A percentile compares a stretch with the other conserved stretches of the same genome.
phyloP scores from a whole-genome alignment of 2,797 vertebrate genomes.

The Pseudochaenichthys georgianus region DNA sequence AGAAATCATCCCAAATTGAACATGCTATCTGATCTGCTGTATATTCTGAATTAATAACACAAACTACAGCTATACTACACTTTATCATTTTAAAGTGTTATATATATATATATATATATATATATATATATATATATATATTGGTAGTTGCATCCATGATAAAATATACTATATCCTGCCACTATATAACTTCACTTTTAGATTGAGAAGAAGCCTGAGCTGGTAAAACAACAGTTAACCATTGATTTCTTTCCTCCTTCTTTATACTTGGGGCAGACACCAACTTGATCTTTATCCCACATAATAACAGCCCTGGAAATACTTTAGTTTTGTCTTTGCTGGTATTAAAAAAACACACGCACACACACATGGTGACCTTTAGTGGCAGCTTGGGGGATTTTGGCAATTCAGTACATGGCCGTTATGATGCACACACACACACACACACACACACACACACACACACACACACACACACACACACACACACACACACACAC shows the following conservation, averaged over 20 bases:
- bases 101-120: too few species aligned
- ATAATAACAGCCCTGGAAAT: slow-evolving; percentile 70
- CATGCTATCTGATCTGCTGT: background rate
- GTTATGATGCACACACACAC: slow-evolving; percentile 47
- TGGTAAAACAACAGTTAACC: slow-evolving; percentile 42
- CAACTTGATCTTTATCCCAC: slow-evolving; percentile 71
- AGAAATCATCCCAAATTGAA: background rate
- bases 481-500: too few species aligned
- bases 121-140: too few species aligned
- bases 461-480: too few species aligned
- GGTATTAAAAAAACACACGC: slow-evolving; percentile 53
- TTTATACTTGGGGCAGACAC: slow-evolving; percentile 68
- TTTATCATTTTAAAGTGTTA: background rate
- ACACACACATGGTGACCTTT: slow-evolving; percentile 74
- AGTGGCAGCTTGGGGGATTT: slow-evolving; percentile 82
- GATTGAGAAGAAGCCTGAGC: slow-evolving; percentile 13
- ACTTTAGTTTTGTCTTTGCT: slow-evolving; percentile 48
- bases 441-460: too few species aligned
- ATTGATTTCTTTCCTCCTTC: slow-evolving; percentile 60
- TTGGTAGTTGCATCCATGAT: background rate
- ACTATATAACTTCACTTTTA: background rate
- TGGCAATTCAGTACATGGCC: slow-evolving; percentile 74
- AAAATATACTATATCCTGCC: background rate
- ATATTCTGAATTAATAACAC: background rate
- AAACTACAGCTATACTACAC: background rate